Percentiles rank a stretch among this genome's conserved stretches.
These are phyloP conservation scores for Taphrorychus bicolor DNA, from an alignment of 2,888 invertebrate genomes.

Conservation along the genomic window DNA sequence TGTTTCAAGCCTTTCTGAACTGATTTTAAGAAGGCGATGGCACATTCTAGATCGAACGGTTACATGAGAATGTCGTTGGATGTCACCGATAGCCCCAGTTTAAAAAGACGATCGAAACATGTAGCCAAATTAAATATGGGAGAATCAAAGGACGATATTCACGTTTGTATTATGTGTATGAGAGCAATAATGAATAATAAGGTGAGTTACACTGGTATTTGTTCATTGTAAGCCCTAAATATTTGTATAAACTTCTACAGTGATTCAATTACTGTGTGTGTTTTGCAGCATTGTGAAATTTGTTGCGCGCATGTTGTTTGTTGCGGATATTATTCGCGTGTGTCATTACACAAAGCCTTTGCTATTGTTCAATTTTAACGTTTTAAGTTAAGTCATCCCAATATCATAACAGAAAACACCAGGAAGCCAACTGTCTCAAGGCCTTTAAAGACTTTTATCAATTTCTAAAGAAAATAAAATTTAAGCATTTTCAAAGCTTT, in stretches of 20 bases:
- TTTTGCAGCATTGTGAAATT: too few relatives aligned
- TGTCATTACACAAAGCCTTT: too few relatives aligned
- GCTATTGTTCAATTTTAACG: too few relatives aligned
- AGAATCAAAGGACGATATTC: slow-evolving; percentile 96
- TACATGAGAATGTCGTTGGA: slow-evolving; percentile 65
- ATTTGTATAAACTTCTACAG: background rate
- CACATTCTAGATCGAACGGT: slow-evolving; percentile 46
- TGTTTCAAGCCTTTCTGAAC: background rate
- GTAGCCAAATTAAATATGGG: slow-evolving; percentile 92
- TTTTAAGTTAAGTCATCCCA: too few relatives aligned
- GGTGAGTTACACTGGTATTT: slow-evolving; percentile 63
- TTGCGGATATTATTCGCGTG: too few relatives aligned
- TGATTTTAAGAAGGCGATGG: background rate
- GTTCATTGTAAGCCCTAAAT: background rate
- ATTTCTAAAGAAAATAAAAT: too few relatives aligned
- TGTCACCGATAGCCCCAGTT: slow-evolving; percentile 70
- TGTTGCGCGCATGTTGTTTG: too few relatives aligned
- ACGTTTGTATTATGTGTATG: slow-evolving; percentile 99
- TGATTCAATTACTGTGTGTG: background rate
- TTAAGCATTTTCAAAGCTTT: too few relatives aligned
- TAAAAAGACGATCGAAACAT: slow-evolving; percentile 80
- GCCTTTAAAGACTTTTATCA: too few relatives aligned
- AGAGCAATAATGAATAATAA: slow-evolving; percentile 99
- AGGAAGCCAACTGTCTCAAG: too few relatives aligned
- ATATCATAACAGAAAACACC: too few relatives aligned